Percentiles rank a stretch among this genome's conserved stretches.
Evolutionary conservation across 2,113 vertebrate species (phyloP).

Genomic region (Austrofundulus limnaeus): DNA sequence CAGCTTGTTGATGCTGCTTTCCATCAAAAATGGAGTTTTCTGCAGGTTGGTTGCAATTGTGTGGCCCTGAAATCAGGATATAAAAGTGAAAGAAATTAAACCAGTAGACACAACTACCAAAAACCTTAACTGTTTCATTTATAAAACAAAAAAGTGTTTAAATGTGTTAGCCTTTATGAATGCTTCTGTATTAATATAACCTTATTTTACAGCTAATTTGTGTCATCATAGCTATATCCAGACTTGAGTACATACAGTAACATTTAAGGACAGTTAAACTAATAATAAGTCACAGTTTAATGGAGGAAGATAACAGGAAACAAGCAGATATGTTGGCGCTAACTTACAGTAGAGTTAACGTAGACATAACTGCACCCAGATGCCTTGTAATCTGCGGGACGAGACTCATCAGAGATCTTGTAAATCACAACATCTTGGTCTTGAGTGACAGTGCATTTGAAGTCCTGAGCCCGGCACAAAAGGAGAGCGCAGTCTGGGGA

Average conservation of each 20-base stretch:
- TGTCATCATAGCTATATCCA: too few species aligned
- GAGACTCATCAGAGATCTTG: background rate
- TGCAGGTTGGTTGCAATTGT: background rate
- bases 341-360: slow-evolving; percentile 1
- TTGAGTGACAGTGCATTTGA: background rate
- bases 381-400: accelerated
- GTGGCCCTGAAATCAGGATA: background rate
- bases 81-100: background rate
- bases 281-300: too few species aligned
- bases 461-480: background rate
- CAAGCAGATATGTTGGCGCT: too few species aligned
- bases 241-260: too few species aligned
- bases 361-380: background rate
- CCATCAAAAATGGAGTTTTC: background rate
- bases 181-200: too few species aligned
- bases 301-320: too few species aligned
- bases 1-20: background rate
- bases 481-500: background rate
- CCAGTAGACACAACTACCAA: background rate
- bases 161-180: too few species aligned
- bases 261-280: too few species aligned
- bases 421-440: background rate
- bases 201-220: too few species aligned
- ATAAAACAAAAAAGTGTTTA: too few species aligned
- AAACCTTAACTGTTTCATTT: too few species aligned